These are phyloP conservation scores for Rhinolophus ferrumequinum DNA, from an alignment of 2,113 vertebrate genomes.

Conservation along the genomic window DNA sequence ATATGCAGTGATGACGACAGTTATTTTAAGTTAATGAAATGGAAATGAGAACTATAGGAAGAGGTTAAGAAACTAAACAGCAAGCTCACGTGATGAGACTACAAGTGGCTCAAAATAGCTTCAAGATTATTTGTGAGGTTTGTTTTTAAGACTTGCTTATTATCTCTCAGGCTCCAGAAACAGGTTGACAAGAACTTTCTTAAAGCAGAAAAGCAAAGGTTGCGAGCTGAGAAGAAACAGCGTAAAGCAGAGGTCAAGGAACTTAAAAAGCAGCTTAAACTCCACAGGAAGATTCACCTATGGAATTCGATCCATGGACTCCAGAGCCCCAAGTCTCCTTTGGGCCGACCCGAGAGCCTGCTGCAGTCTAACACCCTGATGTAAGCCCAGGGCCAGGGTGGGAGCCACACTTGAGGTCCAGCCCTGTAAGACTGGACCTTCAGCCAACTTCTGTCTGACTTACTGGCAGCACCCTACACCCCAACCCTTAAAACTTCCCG, in stretches of 20 bases:
- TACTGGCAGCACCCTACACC: not conserved
- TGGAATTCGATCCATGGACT: constrained; percentile 92
- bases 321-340: constrained; percentile 78
- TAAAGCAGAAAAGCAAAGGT: constrained; percentile 96
- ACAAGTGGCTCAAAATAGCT: not conserved
- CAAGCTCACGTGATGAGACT: not conserved
- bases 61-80: constrained; percentile 4
- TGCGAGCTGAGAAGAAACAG: constrained; percentile 97
- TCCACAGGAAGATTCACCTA: constrained; percentile 95
- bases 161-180: constrained; percentile 91
- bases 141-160: constrained; percentile 32
- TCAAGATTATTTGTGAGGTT: not conserved
- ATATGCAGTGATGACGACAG: not conserved
- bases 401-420: not conserved
- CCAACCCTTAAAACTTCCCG: not conserved
- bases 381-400: constrained; percentile 78
- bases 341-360: constrained; percentile 85
- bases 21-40: not conserved
- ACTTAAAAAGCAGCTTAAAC: constrained; percentile 97
- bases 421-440: not conserved
- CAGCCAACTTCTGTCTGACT: not conserved
- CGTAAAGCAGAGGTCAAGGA: constrained; percentile 97
- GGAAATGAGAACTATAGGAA: not conserved
- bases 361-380: constrained; percentile 80
- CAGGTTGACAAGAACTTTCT: constrained; percentile 96